A percentile compares a stretch with the other conserved stretches of the same genome.
phyloP scores from a whole-genome alignment of 2,113 vertebrate genomes.

The Benthochromis sp. region DNA sequence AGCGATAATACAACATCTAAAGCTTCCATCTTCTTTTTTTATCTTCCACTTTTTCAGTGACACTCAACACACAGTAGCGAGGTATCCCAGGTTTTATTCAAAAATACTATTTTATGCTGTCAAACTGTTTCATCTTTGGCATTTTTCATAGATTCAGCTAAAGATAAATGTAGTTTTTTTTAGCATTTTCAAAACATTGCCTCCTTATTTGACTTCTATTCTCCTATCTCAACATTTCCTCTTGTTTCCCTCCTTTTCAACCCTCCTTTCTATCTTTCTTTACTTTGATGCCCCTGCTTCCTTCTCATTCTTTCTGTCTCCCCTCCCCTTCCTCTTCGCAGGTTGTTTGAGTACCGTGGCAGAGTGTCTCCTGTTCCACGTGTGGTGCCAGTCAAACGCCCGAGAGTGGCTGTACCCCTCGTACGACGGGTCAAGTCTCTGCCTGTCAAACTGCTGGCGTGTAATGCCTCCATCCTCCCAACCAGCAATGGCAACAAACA shows the following conservation, averaged over 20 bases:
- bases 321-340: slow-evolving; percentile 18
- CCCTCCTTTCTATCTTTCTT: neutral
- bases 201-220: neutral
- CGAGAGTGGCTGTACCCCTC: slow-evolving; percentile 81
- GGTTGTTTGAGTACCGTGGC: slow-evolving; percentile 85
- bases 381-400: slow-evolving; percentile 82
- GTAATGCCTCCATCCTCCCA: slow-evolving; percentile 70
- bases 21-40: neutral
- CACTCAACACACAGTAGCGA: neutral
- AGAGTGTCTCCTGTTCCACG: slow-evolving; percentile 80
- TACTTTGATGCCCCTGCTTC: neutral
- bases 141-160: neutral
- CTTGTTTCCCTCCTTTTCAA: neutral
- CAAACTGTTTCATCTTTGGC: neutral
- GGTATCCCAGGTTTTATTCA: neutral
- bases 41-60: neutral
- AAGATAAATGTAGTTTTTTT: neutral
- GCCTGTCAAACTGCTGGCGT: slow-evolving; percentile 81
- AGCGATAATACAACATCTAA: neutral
- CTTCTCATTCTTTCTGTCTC: neutral
- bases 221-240: neutral
- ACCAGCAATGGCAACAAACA: slow-evolving; percentile 74
- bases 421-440: slow-evolving; percentile 84
- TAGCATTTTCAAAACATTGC: neutral
- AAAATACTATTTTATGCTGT: neutral